Percentiles rank a stretch among this genome's conserved stretches.
Conservation (phyloP, 2,113 vertebrate species). For the Platysteira castanea region DNA sequence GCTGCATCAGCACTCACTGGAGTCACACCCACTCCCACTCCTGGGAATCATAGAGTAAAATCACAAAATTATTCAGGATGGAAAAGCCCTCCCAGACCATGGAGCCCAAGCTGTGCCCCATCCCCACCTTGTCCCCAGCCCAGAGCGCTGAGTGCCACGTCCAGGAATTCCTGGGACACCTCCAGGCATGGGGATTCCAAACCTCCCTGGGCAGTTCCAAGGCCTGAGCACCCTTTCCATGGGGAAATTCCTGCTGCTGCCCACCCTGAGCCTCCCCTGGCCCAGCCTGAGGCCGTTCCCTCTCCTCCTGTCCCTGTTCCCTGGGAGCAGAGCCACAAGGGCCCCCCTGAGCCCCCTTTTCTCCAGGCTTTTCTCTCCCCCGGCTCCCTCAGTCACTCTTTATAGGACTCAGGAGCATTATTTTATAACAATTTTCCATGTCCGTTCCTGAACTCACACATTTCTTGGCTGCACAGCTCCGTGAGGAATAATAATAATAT, state of each 20-base stretch:
- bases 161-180: rapidly evolving
- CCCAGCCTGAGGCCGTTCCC: background rate
- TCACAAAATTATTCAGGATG: background rate
- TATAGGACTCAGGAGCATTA: rapidly evolving
- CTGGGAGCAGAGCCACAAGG: background rate
- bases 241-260: rapidly evolving
- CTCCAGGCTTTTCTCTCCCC: background rate
- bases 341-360: background rate
- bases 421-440: background rate
- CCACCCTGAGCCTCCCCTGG: background rate
- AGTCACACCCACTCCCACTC: background rate
- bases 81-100: rapidly evolving
- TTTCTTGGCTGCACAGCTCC: background rate
- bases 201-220: background rate
- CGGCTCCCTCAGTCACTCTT: background rate
- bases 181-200: background rate
- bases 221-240: rapidly evolving
- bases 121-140: background rate
- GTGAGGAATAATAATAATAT: background rate
- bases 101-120: rapidly evolving
- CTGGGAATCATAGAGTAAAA: background rate
- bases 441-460: background rate
- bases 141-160: rapidly evolving
- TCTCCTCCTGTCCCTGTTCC: background rate
- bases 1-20: rapidly evolving